phyloP scores from a whole-genome alignment of 2,888 invertebrate species.

The Melieria omissa region DNA sequence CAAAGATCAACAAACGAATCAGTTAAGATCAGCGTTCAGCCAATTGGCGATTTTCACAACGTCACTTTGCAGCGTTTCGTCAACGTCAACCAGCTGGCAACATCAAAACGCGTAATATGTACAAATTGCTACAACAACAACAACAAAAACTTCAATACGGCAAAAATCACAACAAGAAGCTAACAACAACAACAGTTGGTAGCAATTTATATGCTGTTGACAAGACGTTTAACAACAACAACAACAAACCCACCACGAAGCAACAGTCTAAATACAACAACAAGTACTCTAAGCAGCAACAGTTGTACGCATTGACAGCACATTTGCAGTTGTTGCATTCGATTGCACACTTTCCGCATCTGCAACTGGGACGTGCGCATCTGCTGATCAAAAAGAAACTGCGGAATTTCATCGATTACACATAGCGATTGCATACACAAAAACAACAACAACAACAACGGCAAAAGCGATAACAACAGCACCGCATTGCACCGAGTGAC shows the following conservation, averaged over 20 bases:
- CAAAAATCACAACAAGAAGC: constrained; percentile 5
- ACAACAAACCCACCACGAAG: constrained; percentile 10
- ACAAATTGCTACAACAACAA: constrained; percentile 29
- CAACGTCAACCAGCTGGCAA: neutral
- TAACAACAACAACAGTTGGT: constrained; percentile 15
- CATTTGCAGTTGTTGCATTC: constrained; percentile 23
- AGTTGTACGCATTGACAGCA: constrained; percentile 5
- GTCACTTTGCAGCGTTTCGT: neutral
- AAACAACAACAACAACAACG: neutral
- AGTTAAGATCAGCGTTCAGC: neutral
- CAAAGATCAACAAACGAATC: neutral
- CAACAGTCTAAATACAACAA: neutral
- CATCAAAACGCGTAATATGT: constrained; percentile 36
- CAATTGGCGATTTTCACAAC: neutral
- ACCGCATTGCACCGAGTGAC: neutral
- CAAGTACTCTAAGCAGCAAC: neutral
- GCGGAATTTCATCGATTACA: constrained; percentile 31
- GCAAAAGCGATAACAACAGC: neutral
- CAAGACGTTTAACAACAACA: constrained; percentile 10
- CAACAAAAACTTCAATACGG: constrained; percentile 13
- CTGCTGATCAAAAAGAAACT: constrained; percentile 12
- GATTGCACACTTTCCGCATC: constrained; percentile 25
- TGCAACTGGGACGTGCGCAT: constrained; percentile 22
- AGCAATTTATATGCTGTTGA: constrained; percentile 1
- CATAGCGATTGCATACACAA: constrained; percentile 14